Base-by-base conservation (phyloP, 2,797 vertebrate species). In the Psittacula derbiana region DNA sequence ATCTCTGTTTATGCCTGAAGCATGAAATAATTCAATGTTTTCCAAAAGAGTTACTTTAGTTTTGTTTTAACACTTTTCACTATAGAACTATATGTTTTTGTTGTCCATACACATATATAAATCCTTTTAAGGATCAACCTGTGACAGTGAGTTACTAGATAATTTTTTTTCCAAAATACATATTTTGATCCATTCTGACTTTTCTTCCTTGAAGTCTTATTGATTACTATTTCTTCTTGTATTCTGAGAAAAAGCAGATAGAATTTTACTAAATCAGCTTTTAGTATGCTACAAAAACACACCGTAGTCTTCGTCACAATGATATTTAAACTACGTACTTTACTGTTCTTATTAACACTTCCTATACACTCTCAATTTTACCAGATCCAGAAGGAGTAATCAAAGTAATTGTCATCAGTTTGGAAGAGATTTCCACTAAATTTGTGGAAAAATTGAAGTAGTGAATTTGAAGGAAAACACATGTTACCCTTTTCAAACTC, bases 1-100 rank as follows among this genome's bases (percentile, higher is more conserved):
- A 64, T 55, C 28, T 69, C 18, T 90, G 58, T 66, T 95, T 93
- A 86, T 78, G 41, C 73, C 76, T 86, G 88, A 90, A 93, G 50
- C 53, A 61, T 7, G 57, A 93, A 81, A 69, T 72, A 79, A 81
- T 93, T 84, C 43, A 66, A 3, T 74, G 25, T 62, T 95, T 94
- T 95, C 47, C 12, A 47, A 73, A 81, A 75, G 15, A 79, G 19
- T 58, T 69, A 5, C 8, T 76, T 50, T 57, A 73, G n/a, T 53
- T 75, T 55, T 65, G 10, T 75, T 93, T 81, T 76, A 88, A 52
- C 19, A 36, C 2, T 72, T 74, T 88, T 60, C 25, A 49, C 2
- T 60, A 21, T 24, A 55, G 17, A 75, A 8, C 5, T 76, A 2
- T 75, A 69, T 46, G 17, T 6, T 62, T 44, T 62, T 50, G 5